Conservation (phyloP, 1,140 invertebrate genomes). For the Bathynomus jamesi region DNA sequence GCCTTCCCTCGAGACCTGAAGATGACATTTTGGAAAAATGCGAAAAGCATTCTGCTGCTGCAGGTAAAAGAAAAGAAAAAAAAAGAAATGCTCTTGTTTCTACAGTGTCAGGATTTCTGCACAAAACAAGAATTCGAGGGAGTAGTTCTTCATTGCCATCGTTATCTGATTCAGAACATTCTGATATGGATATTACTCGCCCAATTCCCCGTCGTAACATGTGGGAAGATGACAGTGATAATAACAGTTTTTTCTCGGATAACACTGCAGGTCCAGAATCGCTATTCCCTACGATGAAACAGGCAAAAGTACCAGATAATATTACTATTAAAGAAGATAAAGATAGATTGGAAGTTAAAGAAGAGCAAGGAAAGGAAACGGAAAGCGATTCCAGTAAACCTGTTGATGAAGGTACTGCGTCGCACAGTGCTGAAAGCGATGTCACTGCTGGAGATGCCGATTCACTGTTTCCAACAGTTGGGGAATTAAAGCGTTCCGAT, state of each 20-base stretch:
- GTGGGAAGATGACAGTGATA: constrained; percentile 27
- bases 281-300: constrained; percentile 25
- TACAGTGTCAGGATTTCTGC: constrained; percentile 66
- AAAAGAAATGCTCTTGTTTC: constrained; percentile 69
- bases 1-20: constrained; percentile 57
- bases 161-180: constrained; percentile 66
- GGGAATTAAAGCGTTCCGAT: constrained; percentile 33
- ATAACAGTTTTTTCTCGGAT: constrained; percentile 25
- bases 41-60: constrained; percentile 37
- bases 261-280: constrained; percentile 14
- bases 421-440: not conserved
- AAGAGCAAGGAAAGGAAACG: not conserved
- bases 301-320: constrained; percentile 9
- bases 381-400: constrained; percentile 16
- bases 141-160: constrained; percentile 47
- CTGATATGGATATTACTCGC: constrained; percentile 54
- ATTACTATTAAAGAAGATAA: not conserved
- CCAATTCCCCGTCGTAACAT: constrained; percentile 26
- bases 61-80: constrained; percentile 24
- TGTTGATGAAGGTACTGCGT: constrained; percentile 22
- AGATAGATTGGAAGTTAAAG: not conserved
- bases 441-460: constrained; percentile 16
- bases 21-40: constrained; percentile 37
- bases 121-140: constrained; percentile 48
- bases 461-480: constrained; percentile 28